These are phyloP conservation scores for Rafetus swinhoei DNA, from an alignment of 2,113 vertebrate species.

Conservation along the genomic window DNA sequence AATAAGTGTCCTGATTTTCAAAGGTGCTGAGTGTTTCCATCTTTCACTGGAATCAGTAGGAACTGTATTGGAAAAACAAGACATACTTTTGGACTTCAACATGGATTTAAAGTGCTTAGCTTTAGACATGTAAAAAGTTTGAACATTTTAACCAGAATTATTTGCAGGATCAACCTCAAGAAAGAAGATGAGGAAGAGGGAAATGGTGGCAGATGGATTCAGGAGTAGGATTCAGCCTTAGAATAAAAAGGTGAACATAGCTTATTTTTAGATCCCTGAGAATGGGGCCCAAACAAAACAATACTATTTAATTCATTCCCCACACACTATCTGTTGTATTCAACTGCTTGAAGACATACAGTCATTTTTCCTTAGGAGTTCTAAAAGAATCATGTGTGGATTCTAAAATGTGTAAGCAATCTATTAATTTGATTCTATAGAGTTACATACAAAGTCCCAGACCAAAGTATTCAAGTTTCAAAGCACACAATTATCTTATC, in stretches of 20 bases:
- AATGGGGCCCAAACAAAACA: slow-evolving; percentile 57
- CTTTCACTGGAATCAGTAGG: slow-evolving; percentile 26
- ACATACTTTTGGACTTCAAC: not conserved
- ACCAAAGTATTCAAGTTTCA: not conserved
- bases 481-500: not conserved
- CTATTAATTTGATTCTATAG: slow-evolving; percentile 28
- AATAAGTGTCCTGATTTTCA: slow-evolving; percentile 23
- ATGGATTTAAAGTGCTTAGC: not conserved
- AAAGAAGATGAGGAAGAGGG: slow-evolving; percentile 58
- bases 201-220: slow-evolving; percentile 44
- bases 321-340: slow-evolving; percentile 55
- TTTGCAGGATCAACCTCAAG: not conserved
- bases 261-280: slow-evolving; percentile 71
- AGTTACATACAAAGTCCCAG: not conserved
- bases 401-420: slow-evolving; percentile 52
- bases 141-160: slow-evolving; percentile 1
- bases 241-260: slow-evolving; percentile 52
- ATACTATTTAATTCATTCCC: slow-evolving; percentile 66
- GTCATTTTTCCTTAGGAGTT: slow-evolving; percentile 69
- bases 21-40: slow-evolving; percentile 32
- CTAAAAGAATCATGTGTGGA: slow-evolving; percentile 38
- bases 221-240: slow-evolving; percentile 67
- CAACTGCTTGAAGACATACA: slow-evolving; percentile 57
- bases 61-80: slow-evolving; percentile 49
- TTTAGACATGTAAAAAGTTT: not conserved